phyloP scores from a whole-genome alignment of 2,797 vertebrate species.

The Sebastiscus tertius region DNA sequence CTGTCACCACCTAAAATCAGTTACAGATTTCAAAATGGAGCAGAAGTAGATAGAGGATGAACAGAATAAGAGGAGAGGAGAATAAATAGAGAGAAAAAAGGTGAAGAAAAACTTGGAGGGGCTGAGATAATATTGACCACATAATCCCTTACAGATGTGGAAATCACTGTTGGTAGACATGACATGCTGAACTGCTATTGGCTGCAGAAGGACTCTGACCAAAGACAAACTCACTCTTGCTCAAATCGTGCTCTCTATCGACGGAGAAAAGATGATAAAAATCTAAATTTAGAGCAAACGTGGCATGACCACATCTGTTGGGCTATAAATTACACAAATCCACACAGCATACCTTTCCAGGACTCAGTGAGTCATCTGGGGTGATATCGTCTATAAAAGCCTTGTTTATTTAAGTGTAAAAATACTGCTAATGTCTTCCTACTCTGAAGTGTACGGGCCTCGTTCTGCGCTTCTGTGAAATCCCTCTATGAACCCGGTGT shows the following conservation, averaged over 20 bases:
- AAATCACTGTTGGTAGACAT: constrained; percentile 50
- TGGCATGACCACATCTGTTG: constrained; percentile 25
- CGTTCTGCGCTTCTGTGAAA: neutral
- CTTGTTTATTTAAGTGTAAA: constrained; percentile 40
- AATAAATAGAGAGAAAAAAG: constrained; percentile 38
- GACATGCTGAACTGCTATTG: constrained; percentile 54
- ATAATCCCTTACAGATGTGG: constrained; percentile 73
- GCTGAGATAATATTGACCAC: constrained; percentile 68
- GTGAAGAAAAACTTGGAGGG: constrained; percentile 52
- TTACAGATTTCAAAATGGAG: constrained; percentile 35
- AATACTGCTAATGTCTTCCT: constrained; percentile 5
- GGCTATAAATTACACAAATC: constrained; percentile 27
- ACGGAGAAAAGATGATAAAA: constrained; percentile 26
- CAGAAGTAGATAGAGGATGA: constrained; percentile 16
- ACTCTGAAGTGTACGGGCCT: neutral
- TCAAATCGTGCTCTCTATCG: constrained; percentile 30
- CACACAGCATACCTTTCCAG: neutral
- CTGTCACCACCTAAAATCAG: constrained; percentile 40
- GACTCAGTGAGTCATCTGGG: constrained; percentile 6
- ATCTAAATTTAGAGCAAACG: constrained; percentile 41
- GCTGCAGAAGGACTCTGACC: constrained; percentile 30
- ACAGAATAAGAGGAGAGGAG: constrained; percentile 10
- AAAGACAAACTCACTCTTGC: constrained; percentile 38
- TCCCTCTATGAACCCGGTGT: neutral
- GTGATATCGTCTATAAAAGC: neutral